Percentiles rank a stretch among this genome's conserved stretches.
These are phyloP conservation scores for Selene dorsalis DNA, from an alignment of 2,797 vertebrate genomes.

Conservation along the genomic window DNA sequence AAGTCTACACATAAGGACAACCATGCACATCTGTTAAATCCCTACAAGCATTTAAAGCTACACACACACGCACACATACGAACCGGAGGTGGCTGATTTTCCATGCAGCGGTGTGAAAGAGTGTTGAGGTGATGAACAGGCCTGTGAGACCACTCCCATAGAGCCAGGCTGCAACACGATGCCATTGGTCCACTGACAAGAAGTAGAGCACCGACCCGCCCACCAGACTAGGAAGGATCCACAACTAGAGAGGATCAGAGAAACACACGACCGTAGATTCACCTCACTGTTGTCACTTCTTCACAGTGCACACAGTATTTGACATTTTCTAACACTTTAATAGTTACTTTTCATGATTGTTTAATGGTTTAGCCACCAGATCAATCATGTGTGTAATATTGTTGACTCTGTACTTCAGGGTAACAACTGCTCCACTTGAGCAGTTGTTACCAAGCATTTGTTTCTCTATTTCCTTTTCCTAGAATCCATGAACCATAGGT, in stretches of 20 bases:
- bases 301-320: too few species aligned
- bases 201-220: constrained; percentile 91
- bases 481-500: not conserved
- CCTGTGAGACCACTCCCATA: constrained; percentile 91
- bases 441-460: too few species aligned
- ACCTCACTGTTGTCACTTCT: not conserved
- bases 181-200: constrained; percentile 89
- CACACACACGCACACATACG: constrained; percentile 40
- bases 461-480: too few species aligned
- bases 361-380: not conserved
- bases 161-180: constrained; percentile 81
- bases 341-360: not conserved
- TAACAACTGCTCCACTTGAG: not conserved
- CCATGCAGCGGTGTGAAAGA: constrained; percentile 95
- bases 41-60: not conserved
- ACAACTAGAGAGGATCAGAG: constrained; percentile 72
- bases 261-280: not conserved
- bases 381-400: not conserved
- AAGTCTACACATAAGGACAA: constrained; percentile 29
- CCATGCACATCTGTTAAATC: constrained; percentile 33
- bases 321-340: not conserved
- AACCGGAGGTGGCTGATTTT: constrained; percentile 96
- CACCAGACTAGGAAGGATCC: constrained; percentile 92
- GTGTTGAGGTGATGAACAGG: constrained; percentile 93
- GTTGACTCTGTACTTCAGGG: not conserved